Evolutionary conservation across 53 echinoderm and acorn worm species (phyloP).

Genomic region (Astropecten irregularis): DNA sequence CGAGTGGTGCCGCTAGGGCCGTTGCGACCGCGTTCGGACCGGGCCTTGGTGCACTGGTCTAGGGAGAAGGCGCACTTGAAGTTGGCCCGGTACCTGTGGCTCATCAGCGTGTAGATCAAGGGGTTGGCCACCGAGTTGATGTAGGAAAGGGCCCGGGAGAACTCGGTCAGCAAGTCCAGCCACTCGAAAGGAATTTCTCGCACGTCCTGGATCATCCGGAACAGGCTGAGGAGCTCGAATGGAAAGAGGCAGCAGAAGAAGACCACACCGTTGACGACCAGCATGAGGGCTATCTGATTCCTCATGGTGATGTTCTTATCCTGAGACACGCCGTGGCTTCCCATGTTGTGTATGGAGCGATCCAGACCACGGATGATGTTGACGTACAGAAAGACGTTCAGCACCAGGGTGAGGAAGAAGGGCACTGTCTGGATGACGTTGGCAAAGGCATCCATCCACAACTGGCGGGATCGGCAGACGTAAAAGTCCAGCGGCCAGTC

Average conservation of each 20-base stretch:
- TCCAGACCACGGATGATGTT: conserved; percentile 47
- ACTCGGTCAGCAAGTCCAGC: background rate
- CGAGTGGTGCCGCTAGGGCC: background rate
- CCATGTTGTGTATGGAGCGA: conserved; percentile 43
- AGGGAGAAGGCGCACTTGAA: conserved; percentile 32
- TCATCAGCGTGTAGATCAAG: conserved; percentile 51
- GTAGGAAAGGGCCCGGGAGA: conserved; percentile 37
- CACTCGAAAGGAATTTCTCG: conserved; percentile 11
- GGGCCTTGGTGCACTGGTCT: background rate
- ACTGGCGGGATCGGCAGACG: conserved; percentile 6
- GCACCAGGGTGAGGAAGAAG: conserved; percentile 41
- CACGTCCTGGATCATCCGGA: conserved; percentile 20
- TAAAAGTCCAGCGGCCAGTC: conserved; percentile 21
- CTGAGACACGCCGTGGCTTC: conserved; percentile 48
- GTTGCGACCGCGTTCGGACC: conserved; percentile 3
- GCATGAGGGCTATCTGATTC: conserved; percentile 51
- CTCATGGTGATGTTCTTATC: conserved; percentile 35
- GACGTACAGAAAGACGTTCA: conserved; percentile 44
- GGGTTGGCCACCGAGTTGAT: conserved; percentile 57
- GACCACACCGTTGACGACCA: conserved; percentile 53
- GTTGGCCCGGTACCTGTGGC: conserved; percentile 40
- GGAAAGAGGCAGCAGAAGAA: conserved; percentile 59
- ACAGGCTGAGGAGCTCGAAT: conserved; percentile 45
- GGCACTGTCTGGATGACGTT: conserved; percentile 58
- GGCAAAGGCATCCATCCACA: conserved; percentile 35